Evolutionary conservation across 2,888 invertebrate species (phyloP).

Genomic region (Pseudococcus viburni): DNA sequence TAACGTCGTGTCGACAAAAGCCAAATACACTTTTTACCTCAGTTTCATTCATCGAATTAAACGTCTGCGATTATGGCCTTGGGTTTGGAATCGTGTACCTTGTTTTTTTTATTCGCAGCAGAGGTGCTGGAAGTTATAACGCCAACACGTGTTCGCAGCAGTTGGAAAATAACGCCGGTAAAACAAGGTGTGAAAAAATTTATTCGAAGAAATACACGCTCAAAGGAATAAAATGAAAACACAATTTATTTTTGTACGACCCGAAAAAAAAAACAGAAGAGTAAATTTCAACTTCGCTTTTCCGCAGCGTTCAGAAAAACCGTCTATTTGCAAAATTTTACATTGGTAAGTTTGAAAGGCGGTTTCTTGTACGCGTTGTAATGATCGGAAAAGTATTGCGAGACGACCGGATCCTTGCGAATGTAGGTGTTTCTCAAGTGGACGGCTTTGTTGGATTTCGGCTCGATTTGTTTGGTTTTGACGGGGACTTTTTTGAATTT

Average conservation of each 20-base stretch:
- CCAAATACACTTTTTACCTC: background rate
- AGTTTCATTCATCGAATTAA: slow-evolving; percentile 20
- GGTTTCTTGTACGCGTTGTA: slow-evolving; percentile 58
- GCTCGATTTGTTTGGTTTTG: slow-evolving; percentile 28
- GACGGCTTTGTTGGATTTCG: slow-evolving; percentile 47
- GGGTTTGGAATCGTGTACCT: background rate
- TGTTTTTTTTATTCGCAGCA: no score
- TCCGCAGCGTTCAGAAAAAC: background rate
- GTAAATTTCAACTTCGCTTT: background rate
- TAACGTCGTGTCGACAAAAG: slow-evolving; percentile 32
- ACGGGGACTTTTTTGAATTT: background rate
- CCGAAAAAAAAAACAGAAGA: background rate
- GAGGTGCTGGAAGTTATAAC: background rate
- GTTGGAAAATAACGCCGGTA: slow-evolving; percentile 3
- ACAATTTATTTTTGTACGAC: no score
- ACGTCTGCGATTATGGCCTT: slow-evolving; percentile 29
- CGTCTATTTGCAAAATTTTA: slow-evolving; percentile 46
- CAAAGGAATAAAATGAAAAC: background rate
- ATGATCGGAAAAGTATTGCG: slow-evolving; percentile 62
- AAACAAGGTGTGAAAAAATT: slow-evolving; percentile 2
- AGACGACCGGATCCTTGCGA: slow-evolving; percentile 58
- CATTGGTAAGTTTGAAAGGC: slow-evolving; percentile 55
- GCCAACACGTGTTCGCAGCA: background rate
- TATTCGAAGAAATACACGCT: slow-evolving; percentile 23
- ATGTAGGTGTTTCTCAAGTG: slow-evolving; percentile 44